Evolutionary conservation across 2,797 vertebrate species (phyloP).

Genomic region (Lithobates sylvaticus): DNA sequence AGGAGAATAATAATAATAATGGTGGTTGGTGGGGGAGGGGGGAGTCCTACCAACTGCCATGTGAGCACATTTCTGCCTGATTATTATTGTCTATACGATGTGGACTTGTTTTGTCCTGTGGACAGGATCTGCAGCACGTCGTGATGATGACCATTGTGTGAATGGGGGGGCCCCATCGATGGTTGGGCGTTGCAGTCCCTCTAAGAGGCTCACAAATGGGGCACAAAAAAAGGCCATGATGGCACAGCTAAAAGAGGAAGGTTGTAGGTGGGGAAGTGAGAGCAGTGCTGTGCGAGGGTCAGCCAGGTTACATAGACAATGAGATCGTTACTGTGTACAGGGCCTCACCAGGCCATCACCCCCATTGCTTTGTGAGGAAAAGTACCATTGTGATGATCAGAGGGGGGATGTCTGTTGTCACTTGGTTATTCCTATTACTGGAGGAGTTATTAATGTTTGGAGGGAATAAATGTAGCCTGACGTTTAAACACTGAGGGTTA

Average conservation of each 20-base stretch:
- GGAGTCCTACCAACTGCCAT: not conserved
- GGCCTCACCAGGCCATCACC: not conserved
- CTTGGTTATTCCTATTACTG: not conserved
- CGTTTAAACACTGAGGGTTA: no score
- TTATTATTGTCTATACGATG: not conserved
- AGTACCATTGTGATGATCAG: not conserved
- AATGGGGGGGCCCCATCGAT: not conserved
- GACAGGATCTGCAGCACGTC: not conserved
- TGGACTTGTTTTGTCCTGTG: not conserved
- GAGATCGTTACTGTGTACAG: not conserved
- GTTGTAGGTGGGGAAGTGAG: not conserved
- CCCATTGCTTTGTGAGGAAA: not conserved
- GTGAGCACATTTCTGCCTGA: not conserved
- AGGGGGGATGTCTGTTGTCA: not conserved
- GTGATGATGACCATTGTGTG: not conserved
- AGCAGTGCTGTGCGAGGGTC: not conserved
- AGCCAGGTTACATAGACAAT: not conserved
- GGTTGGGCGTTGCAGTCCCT: not conserved
- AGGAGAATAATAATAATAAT: no score
- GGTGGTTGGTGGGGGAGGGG: slow-evolving; percentile 50
- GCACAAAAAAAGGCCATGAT: not conserved
- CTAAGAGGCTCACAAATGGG: no score
- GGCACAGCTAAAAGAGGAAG: not conserved
- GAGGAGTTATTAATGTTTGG: no score
- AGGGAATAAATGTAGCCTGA: no score